Conservation (phyloP, 2,797 vertebrate species). For the Selene dorsalis region DNA sequence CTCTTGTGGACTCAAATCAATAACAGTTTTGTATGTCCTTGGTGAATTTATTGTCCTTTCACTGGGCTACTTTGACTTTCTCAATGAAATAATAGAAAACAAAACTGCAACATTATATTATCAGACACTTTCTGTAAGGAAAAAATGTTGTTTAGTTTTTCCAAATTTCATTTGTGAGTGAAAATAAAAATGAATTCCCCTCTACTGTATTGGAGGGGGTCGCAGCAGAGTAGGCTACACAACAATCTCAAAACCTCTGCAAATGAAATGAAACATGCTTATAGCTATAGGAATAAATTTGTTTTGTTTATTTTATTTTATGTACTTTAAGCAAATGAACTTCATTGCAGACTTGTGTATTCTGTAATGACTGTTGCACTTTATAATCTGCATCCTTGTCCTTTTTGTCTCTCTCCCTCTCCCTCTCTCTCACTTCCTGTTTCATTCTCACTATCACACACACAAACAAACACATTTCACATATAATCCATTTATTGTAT, state of each 20-base stretch:
- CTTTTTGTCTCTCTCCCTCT: not conserved
- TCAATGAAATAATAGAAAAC: too few relatives aligned
- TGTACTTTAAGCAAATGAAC: too few relatives aligned
- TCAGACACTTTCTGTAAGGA: not conserved
- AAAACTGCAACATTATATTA: too few relatives aligned
- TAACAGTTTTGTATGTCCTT: too few relatives aligned
- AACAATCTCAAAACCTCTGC: not conserved
- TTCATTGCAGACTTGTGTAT: not conserved
- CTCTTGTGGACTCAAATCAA: too few relatives aligned
- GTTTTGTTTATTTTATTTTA: too few relatives aligned
- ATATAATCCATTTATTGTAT: not conserved
- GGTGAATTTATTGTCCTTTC: too few relatives aligned
- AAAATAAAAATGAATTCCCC: not conserved
- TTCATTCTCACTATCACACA: not conserved
- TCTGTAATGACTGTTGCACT: not conserved
- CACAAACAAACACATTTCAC: not conserved
- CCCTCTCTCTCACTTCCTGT: not conserved
- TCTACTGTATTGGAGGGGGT: too few relatives aligned
- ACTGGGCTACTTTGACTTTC: not conserved
- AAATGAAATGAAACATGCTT: too few relatives aligned
- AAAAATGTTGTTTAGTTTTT: not conserved
- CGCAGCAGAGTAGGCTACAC: too few relatives aligned
- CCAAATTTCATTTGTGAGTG: not conserved
- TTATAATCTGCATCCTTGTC: not conserved
- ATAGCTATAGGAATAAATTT: not conserved